Conservation (phyloP, 1,140 invertebrate genomes). For the Propsilocerus akamusi region DNA sequence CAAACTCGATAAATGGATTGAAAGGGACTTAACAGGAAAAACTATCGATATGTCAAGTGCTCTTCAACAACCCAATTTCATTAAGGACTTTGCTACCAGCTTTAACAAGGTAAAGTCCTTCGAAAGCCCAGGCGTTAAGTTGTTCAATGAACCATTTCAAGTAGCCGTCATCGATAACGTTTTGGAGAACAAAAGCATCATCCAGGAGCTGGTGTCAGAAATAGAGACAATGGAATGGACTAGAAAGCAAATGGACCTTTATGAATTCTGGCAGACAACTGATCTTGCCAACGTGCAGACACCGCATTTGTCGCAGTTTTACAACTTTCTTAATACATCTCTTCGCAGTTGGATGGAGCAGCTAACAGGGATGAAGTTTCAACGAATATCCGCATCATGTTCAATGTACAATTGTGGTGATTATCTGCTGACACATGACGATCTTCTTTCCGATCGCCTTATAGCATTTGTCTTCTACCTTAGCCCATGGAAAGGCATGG, state of each 20-base stretch:
- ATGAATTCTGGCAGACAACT: conserved; percentile 47
- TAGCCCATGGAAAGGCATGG: conserved; percentile 27
- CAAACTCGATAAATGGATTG: not conserved
- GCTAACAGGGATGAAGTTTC: conserved; percentile 36
- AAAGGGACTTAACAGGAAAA: not conserved
- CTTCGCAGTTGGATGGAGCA: conserved; percentile 28
- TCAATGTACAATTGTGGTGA: conserved; percentile 50
- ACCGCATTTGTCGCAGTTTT: conserved; percentile 13
- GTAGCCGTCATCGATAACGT: conserved; percentile 38
- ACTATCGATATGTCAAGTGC: not conserved
- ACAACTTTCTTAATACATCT: conserved; percentile 16
- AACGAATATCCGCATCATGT: conserved; percentile 46
- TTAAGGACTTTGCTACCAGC: not conserved
- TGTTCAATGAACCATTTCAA: conserved; percentile 29
- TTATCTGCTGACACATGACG: conserved; percentile 53
- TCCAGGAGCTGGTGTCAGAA: conserved; percentile 36
- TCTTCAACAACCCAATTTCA: not conserved
- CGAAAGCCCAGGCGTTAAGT: conserved; percentile 16
- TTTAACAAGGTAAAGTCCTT: conserved; percentile 11
- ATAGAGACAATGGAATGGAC: conserved; percentile 44
- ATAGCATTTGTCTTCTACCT: conserved; percentile 55
- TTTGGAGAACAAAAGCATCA: conserved; percentile 27
- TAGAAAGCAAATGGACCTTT: conserved; percentile 43
- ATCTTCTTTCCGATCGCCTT: conserved; percentile 43
- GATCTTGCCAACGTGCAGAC: conserved; percentile 34